A percentile compares a stretch with the other conserved stretches of the same genome.
Conservation (phyloP, 2,113 vertebrate genomes). For the Tragelaphus strepsiceros region DNA sequence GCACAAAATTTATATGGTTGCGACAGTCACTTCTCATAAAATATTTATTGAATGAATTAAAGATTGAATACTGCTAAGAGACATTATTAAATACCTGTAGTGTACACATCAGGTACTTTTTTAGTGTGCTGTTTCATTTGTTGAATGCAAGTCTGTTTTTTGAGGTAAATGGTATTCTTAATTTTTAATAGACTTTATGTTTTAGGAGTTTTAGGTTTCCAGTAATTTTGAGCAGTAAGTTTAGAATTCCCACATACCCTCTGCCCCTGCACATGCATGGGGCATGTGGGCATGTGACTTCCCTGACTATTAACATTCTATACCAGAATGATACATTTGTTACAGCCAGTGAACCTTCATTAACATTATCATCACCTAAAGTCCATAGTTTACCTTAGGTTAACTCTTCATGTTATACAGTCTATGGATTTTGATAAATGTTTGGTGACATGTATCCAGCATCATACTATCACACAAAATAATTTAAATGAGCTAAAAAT, state of each 20-base stretch:
- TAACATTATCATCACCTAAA: background rate
- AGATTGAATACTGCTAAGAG: background rate
- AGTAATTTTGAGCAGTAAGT: background rate
- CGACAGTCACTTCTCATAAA: background rate
- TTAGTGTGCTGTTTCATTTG: background rate
- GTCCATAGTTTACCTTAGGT: background rate
- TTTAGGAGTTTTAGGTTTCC: background rate
- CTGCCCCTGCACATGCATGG: background rate
- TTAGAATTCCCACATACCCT: background rate
- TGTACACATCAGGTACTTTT: background rate
- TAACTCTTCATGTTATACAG: background rate
- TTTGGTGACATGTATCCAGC: background rate
- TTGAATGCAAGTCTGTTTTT: background rate
- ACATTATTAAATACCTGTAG: background rate
- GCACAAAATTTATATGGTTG: background rate
- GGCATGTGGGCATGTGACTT: background rate
- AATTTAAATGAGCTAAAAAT: background rate
- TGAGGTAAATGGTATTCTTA: background rate
- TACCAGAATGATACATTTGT: background rate
- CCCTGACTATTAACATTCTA: background rate
- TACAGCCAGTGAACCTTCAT: background rate
- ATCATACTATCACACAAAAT: background rate
- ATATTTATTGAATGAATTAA: constrained; percentile 21
- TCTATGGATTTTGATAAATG: background rate
- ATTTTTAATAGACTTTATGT: background rate